A percentile compares a stretch with the other conserved stretches of the same genome.
phyloP scores from a whole-genome alignment of 2,888 invertebrate genomes.

The Meliscaeva auricollis region DNA sequence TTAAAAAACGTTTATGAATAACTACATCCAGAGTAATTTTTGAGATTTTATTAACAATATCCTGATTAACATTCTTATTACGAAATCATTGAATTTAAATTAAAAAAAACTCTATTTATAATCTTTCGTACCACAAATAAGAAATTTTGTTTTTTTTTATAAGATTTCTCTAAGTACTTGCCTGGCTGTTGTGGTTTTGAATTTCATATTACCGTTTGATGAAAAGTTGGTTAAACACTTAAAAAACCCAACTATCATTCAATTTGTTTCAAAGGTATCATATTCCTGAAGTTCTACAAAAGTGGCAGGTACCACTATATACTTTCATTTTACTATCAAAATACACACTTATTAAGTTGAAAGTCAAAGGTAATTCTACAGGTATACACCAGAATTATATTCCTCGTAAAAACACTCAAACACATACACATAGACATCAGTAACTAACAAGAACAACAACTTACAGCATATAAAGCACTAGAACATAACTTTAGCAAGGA shows the following conservation, averaged over 20 bases:
- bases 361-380: constrained; percentile 33
- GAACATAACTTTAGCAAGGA: constrained; percentile 39
- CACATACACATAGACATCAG: neutral
- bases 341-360: constrained; percentile 24
- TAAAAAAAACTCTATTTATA: too few species aligned
- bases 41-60: too few species aligned
- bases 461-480: constrained; percentile 16
- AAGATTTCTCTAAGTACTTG: too few species aligned
- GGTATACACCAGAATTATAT: neutral
- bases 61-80: too few species aligned
- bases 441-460: constrained; percentile 16
- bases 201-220: neutral
- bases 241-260: neutral
- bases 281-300: neutral
- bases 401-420: neutral
- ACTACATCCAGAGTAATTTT: too few species aligned
- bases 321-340: constrained; percentile 8
- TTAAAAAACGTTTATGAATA: too few species aligned
- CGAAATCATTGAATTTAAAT: too few species aligned
- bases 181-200: neutral
- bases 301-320: neutral
- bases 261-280: neutral
- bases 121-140: too few species aligned
- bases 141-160: too few species aligned
- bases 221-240: neutral